Conservation (phyloP, 1,140 invertebrate species). For the Drosophila bocki region DNA sequence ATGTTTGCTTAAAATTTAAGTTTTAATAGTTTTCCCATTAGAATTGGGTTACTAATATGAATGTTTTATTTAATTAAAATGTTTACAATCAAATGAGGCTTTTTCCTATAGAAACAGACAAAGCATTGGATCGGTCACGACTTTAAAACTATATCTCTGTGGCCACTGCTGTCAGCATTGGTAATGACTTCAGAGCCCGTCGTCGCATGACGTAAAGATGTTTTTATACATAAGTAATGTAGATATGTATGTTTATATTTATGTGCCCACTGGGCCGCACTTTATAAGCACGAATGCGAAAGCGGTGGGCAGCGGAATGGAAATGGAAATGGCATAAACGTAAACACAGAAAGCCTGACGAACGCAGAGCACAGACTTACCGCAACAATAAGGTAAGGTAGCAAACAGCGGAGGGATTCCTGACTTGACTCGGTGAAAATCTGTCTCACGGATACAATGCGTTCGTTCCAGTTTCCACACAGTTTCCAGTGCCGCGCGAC, state of each 20-base stretch:
- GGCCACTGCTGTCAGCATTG: constrained; percentile 25
- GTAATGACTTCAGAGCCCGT: constrained; percentile 51
- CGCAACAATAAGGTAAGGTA: constrained; percentile 24
- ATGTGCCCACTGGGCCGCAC: constrained; percentile 72
- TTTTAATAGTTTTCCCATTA: not conserved
- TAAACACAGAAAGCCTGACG: constrained; percentile 49
- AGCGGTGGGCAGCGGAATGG: constrained; percentile 45
- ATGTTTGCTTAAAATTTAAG: not conserved
- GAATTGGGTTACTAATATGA: not conserved
- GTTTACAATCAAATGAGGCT: not conserved
- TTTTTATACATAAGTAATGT: constrained; percentile 11
- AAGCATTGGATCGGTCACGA: not conserved
- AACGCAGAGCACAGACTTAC: constrained; percentile 33
- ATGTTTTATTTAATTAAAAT: not conserved
- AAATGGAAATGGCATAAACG: constrained; percentile 27
- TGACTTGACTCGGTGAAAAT: constrained; percentile 33
- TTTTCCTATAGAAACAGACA: not conserved
- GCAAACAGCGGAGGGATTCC: constrained; percentile 10
- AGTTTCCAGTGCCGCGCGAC: constrained; percentile 30
- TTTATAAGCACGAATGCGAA: constrained; percentile 54
- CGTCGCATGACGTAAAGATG: constrained; percentile 69
- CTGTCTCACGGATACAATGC: constrained; percentile 23
- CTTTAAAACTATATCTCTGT: not conserved
- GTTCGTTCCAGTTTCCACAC: constrained; percentile 43
- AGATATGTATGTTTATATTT: constrained; percentile 11